These are phyloP conservation scores for Eudorcas thomsonii DNA, from an alignment of 2,113 vertebrate genomes.

Conservation along the genomic window DNA sequence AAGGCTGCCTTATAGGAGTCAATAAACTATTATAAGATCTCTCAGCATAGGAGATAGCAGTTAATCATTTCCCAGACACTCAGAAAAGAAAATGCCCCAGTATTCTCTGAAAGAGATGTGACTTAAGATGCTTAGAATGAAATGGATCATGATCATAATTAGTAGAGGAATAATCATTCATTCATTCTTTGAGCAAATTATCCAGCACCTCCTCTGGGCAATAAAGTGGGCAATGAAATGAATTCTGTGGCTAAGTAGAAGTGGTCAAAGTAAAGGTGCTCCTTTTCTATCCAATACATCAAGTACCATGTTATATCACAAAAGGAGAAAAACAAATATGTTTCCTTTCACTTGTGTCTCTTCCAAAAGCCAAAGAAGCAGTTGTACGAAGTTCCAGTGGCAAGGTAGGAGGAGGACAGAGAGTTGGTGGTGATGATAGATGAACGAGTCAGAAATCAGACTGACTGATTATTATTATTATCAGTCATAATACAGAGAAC, in stretches of 20 bases:
- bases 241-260: neutral
- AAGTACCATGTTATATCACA: neutral
- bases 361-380: neutral
- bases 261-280: neutral
- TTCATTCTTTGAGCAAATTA: neutral
- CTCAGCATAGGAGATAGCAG: neutral
- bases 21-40: neutral
- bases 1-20: neutral
- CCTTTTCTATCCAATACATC: neutral
- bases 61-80: neutral
- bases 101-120: neutral
- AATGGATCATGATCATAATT: neutral
- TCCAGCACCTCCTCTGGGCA: neutral
- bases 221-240: neutral
- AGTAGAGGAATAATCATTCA: neutral
- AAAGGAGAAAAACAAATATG: neutral
- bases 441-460: neutral
- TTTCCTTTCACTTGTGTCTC: neutral
- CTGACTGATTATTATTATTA: neutral
- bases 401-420: fast-evolving
- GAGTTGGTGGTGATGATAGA: neutral
- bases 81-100: neutral
- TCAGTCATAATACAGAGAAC: neutral
- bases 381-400: neutral
- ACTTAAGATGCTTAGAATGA: neutral